These are phyloP conservation scores for Hyperoodon ampullatus DNA, from an alignment of 2,113 vertebrate genomes.

Conservation along the genomic window DNA sequence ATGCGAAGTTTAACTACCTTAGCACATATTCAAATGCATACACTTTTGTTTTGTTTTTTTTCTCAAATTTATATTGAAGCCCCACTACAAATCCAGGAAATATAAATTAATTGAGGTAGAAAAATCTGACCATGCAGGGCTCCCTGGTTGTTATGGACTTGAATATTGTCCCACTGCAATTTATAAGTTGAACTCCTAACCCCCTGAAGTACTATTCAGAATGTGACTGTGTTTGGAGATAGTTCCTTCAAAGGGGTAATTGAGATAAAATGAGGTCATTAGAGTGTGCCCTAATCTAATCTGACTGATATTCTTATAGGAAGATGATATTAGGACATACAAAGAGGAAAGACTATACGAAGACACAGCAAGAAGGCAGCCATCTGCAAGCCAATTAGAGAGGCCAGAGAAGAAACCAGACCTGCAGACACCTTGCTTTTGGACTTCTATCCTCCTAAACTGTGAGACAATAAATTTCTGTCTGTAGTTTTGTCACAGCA, in stretches of 20 bases:
- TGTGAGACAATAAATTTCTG: not conserved
- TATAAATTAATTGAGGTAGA: not conserved
- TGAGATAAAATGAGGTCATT: not conserved
- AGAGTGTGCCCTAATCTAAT: not conserved
- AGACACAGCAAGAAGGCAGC: not conserved
- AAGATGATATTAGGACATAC: not conserved
- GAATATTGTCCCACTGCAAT: not conserved
- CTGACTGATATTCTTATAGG: not conserved
- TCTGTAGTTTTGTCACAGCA: not conserved
- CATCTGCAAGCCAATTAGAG: not conserved
- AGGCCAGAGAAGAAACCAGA: not conserved
- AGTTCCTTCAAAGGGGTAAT: not conserved
- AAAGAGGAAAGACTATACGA: not conserved
- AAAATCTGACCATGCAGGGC: not conserved
- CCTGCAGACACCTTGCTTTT: not conserved
- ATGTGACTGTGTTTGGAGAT: not conserved
- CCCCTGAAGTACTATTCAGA: not conserved
- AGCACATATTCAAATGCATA: not conserved
- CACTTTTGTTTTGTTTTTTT: too few relatives aligned
- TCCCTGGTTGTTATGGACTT: not conserved
- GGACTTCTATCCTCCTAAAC: not conserved
- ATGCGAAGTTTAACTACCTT: not conserved
- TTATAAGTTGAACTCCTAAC: not conserved
- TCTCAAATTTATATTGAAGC: not conserved
- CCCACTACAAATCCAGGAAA: not conserved